These are phyloP conservation scores for Polia nebulosa DNA, from an alignment of 2,888 invertebrate genomes.

Conservation along the genomic window DNA sequence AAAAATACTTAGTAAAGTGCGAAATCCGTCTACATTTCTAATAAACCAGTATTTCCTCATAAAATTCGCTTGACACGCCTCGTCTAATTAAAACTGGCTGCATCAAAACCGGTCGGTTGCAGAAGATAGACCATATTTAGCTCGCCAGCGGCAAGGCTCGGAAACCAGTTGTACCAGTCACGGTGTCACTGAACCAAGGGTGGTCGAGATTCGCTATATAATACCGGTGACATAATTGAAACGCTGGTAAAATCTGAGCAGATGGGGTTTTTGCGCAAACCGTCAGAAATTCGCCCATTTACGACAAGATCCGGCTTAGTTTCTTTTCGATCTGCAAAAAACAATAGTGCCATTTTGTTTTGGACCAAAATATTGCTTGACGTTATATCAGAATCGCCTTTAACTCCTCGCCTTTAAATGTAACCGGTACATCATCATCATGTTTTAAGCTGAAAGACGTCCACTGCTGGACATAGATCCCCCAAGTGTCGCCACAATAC, in stretches of 20 bases:
- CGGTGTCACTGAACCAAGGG: slow-evolving; percentile 73
- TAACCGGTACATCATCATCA: too few species aligned
- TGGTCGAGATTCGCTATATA: slow-evolving; percentile 57
- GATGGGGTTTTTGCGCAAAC: slow-evolving; percentile 13
- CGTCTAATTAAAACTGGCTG: slow-evolving; percentile 43
- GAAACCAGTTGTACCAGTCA: slow-evolving; percentile 67
- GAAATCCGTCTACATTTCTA: background rate
- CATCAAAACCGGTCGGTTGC: slow-evolving; percentile 48
- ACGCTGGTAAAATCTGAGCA: background rate
- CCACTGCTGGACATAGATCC: too few species aligned
- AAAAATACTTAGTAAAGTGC: background rate
- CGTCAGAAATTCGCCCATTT: background rate
- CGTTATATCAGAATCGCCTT: too few species aligned
- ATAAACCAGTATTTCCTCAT: slow-evolving; percentile 5
- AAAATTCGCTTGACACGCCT: slow-evolving; percentile 20
- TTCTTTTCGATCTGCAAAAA: background rate
- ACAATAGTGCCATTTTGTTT: too few species aligned
- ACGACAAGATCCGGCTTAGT: background rate
- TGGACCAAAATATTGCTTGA: background rate
- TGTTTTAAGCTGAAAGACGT: too few species aligned
- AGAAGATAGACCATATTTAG: slow-evolving; percentile 66
- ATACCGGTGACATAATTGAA: slow-evolving; percentile 45
- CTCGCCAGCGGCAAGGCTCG: slow-evolving; percentile 65
- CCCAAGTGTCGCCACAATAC: too few species aligned
- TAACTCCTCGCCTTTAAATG: too few species aligned